These are phyloP conservation scores for Pica pica DNA, from an alignment of 2,113 vertebrate species.

Conservation along the genomic window DNA sequence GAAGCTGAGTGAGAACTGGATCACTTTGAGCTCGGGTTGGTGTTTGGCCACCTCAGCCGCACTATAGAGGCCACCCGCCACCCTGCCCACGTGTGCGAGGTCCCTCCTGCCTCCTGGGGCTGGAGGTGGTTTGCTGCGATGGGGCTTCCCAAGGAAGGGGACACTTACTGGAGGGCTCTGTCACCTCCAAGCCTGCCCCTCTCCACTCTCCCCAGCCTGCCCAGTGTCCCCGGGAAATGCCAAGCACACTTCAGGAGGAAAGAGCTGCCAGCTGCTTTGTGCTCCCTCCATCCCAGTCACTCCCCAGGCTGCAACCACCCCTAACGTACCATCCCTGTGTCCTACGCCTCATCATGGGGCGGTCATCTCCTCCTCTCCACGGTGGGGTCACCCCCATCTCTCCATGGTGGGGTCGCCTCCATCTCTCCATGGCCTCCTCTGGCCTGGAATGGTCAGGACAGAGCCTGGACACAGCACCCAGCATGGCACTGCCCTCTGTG, in stretches of 20 bases:
- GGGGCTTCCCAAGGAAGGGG: neutral
- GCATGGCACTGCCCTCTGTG: fast-evolving
- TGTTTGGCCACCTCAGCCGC: neutral
- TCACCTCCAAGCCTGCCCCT: neutral
- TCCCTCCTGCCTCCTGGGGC: neutral
- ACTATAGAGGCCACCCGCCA: neutral
- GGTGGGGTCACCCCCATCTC: too few relatives aligned
- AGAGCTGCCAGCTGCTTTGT: neutral
- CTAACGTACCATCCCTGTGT: fast-evolving
- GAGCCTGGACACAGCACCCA: fast-evolving
- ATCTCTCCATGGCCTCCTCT: neutral
- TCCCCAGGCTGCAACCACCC: neutral
- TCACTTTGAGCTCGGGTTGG: fast-evolving
- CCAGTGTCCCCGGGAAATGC: neutral
- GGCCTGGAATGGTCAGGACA: neutral
- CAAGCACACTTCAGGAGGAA: neutral
- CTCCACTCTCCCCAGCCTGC: neutral
- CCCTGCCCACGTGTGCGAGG: fast-evolving
- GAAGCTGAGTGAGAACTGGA: neutral
- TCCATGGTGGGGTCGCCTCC: neutral
- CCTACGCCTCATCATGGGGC: neutral
- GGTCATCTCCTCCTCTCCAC: neutral
- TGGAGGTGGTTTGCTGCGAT: fast-evolving
- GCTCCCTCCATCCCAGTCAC: neutral
- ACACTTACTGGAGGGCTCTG: neutral